Evolutionary conservation across 2,113 vertebrate species (phyloP), one percentile per base, ranked within the genome.

Genomic region (Larimichthys crocea): DNA sequence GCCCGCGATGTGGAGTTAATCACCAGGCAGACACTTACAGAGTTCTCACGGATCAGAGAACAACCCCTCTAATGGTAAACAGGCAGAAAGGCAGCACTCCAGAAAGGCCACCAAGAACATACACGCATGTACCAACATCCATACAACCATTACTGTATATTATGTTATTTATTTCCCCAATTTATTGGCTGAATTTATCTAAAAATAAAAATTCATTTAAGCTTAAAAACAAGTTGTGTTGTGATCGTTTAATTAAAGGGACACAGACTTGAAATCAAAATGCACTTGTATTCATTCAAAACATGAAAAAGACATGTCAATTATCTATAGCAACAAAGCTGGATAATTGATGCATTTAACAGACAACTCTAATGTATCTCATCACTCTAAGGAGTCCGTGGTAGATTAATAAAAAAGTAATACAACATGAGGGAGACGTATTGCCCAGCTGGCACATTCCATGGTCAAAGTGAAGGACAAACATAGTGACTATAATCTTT

Each of bases 1-100:
- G 92, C 95, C n/a, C 93, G 95, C 90, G 94, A 94, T 94, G 94
- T 93, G 91, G 95, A 94, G 96, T 96, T 96, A 96, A 96, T 96
- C 94, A 94, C 95, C 93, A 91, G 79, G 89, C 95, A 94, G 94
- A 94, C 84, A 92, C 80, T 92, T 91, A 92, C 86, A 85, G 94
- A 95, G 89, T 95, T 93, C 94, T 95, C 94, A 96, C 92, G 93
- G 92, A 96, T 96, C 90, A 94, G 89, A 90, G 94, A 84, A 87
- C 93, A 88, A 93, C 93, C 95, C 90, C 78, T 92, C 92, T 86
- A 90, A 85, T 88, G 93, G 94, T 94, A 94, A 93, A 93, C 86
- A 94, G 86, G 86, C 82, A 83, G 82, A 86, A 87, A 93, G 35
- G 42, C 76, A 82, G 77, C 82, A 61, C 79, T 65, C 49, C 60